Evolutionary conservation across 1,140 invertebrate species (phyloP).

Genomic region (Brachionus manjavacas): DNA sequence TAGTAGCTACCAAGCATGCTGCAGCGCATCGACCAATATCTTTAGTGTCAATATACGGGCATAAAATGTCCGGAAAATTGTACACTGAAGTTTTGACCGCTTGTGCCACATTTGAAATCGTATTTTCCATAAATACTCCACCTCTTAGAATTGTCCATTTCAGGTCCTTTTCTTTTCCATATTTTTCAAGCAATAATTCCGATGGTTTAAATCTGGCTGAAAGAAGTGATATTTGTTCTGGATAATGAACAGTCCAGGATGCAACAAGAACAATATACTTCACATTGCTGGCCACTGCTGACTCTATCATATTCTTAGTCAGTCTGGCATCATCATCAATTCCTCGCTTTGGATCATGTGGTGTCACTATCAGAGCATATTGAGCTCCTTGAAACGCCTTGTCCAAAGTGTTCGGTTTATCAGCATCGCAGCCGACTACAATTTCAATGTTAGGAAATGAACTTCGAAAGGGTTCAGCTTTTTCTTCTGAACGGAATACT

Average conservation of each 20-base stretch:
- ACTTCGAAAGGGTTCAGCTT: background rate
- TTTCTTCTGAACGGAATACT: constrained; percentile 14
- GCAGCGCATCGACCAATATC: constrained; percentile 37
- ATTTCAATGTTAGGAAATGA: background rate
- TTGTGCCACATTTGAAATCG: background rate
- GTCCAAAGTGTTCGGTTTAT: background rate
- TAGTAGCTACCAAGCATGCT: background rate
- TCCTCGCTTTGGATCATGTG: background rate
- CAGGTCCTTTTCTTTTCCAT: background rate
- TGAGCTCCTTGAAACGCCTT: background rate
- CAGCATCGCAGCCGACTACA: background rate
- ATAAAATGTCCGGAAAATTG: background rate
- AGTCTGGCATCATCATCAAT: background rate
- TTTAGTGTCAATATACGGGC: background rate
- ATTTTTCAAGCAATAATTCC: constrained; percentile 8
- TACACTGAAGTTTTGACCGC: background rate
- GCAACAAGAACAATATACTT: constrained; percentile 35
- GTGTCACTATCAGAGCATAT: constrained; percentile 15
- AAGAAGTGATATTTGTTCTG: background rate
- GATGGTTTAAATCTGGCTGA: constrained; percentile 18
- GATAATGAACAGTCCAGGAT: constrained; percentile 11
- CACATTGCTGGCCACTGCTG: background rate
- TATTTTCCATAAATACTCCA: constrained; percentile 37
- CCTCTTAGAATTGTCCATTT: constrained; percentile 40
- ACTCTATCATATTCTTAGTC: constrained; percentile 12